phyloP scores from a whole-genome alignment of 2,113 vertebrate genomes.

The Gyps fulvus region DNA sequence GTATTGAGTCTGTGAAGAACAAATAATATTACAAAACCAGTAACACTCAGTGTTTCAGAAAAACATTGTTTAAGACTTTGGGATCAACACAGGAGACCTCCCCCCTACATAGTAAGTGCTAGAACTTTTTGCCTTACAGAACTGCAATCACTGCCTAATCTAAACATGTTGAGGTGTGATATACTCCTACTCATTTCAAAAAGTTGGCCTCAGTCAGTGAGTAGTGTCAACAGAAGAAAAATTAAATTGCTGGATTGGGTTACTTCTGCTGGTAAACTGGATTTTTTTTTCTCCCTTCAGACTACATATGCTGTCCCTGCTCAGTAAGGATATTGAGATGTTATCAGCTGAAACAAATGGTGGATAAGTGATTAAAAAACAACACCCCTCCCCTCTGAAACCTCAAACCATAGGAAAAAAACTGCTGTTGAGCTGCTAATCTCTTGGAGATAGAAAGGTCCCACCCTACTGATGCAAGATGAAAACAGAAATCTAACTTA shows the following conservation, averaged over 20 bases:
- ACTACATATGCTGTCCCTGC: neutral
- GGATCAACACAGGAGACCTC: neutral
- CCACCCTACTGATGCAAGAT: constrained; percentile 52
- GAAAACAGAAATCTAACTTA: constrained; percentile 20
- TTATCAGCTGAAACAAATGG: constrained; percentile 1
- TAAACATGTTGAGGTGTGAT: neutral
- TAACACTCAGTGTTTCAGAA: neutral
- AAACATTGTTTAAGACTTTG: neutral
- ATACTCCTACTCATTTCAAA: neutral
- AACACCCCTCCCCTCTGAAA: neutral
- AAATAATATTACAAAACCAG: neutral
- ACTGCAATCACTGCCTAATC: neutral
- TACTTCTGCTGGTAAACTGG: neutral
- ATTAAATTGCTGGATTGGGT: neutral
- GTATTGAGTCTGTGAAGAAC: neutral
- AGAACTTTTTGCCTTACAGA: neutral
- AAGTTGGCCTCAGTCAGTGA: neutral
- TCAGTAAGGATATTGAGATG: neutral
- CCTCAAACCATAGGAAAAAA: constrained; percentile 32
- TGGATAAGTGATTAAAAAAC: neutral
- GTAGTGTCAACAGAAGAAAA: neutral
- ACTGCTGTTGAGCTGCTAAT: neutral
- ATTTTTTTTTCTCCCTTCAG: neutral
- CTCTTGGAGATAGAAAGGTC: constrained; percentile 5
- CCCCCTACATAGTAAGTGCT: neutral